Base-by-base conservation (phyloP, 1,140 invertebrate genomes). In the Eueides isabella region DNA sequence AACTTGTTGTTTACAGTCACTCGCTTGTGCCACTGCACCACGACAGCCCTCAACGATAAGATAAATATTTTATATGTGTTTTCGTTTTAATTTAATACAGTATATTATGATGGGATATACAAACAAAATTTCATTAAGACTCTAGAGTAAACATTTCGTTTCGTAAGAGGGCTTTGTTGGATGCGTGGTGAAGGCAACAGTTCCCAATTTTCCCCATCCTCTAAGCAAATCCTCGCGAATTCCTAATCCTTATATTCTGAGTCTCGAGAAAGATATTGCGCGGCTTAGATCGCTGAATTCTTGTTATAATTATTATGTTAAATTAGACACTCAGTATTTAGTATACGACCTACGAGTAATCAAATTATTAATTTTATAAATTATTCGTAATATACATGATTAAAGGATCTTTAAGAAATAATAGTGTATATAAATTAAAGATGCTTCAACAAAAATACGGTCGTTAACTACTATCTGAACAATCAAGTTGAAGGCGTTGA, bases 151-250 rank as follows among this genome's bases (percentile, higher is more conserved):
- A 85, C 79, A 81, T 84, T 84, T 80, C 72, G 71, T 80, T 71
- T 67, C 68, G 74, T 75, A 67, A 75, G 68, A 80, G 74, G 67
- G 71, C 73, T 80, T 86, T 81, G 76, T 80, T 80, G 76, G 74
- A 48, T 77, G 80, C 86, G 84, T 78, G 83, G 83, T 82, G 74
- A 75, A 86, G 85, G 84, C 81, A 91, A 88, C 85, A 91, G 87
- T 89, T 86, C 85, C 74, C 85, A 88, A 89, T 88, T 88, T 86
- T 81, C 85, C 77, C 79, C 79, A 79, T 81, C 84, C 85, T 88
- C 85, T 87, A 88, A 85, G 85, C 83, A 88, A 89, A 91, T 91
- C 84, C 87, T 72, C 80, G 84, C 78, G 81, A 85, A 89, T 90
- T 86, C 88, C 84, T 87, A 89, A 89, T 87, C 86, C 85, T 84